These are phyloP conservation scores for Melanostoma mellinum DNA, from an alignment of 2,888 invertebrate species.

Conservation along the genomic window DNA sequence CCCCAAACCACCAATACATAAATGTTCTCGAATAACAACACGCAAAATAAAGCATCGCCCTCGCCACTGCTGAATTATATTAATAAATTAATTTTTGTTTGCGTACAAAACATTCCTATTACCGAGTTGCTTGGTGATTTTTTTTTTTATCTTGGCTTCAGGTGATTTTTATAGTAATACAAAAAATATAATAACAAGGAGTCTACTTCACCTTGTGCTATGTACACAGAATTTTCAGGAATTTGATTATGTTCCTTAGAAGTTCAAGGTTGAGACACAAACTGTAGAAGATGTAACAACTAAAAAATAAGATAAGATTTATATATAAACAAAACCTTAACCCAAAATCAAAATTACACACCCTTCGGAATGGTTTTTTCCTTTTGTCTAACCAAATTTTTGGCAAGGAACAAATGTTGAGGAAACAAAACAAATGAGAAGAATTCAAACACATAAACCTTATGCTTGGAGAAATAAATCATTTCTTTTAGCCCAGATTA, in stretches of 20 bases:
- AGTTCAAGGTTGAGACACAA: not conserved
- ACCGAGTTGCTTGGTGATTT: no score
- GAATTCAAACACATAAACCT: constrained; percentile 49
- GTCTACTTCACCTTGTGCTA: not conserved
- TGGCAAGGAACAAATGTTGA: constrained; percentile 38
- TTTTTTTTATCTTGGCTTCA: constrained; percentile 9
- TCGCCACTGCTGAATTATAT: not conserved
- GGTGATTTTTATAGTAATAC: constrained; percentile 39
- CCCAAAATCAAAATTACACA: constrained; percentile 24
- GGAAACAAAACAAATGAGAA: constrained; percentile 23
- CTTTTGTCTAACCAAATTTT: not conserved
- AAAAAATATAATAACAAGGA: not conserved
- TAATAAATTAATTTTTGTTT: constrained; percentile 67
- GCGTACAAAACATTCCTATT: constrained; percentile 32
- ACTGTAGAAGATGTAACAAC: no score
- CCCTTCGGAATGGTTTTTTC: constrained; percentile 4
- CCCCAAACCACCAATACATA: constrained; percentile 5
- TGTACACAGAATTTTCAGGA: not conserved
- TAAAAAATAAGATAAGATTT: not conserved
- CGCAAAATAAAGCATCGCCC: constrained; percentile 8
- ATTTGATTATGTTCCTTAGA: not conserved
- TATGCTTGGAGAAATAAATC: constrained; percentile 64
- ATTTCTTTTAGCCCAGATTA: constrained; percentile 40
- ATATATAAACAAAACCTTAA: constrained; percentile 8
- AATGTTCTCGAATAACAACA: constrained; percentile 4